phyloP scores from a whole-genome alignment of 2,797 vertebrate genomes.

The Fratercula arctica region DNA sequence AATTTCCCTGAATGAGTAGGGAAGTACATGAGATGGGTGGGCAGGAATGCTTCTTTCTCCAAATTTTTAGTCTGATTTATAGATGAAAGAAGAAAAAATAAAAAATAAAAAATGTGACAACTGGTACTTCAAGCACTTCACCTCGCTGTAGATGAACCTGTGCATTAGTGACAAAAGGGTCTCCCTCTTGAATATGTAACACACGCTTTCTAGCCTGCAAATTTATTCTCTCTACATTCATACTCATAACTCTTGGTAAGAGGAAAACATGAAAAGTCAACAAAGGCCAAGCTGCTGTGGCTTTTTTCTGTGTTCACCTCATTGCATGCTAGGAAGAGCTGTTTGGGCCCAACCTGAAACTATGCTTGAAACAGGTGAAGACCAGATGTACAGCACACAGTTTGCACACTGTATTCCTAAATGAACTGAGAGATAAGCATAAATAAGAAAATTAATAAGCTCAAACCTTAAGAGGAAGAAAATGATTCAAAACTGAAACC shows the following conservation, averaged over 20 bases:
- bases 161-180: background rate
- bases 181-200: background rate
- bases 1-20: background rate
- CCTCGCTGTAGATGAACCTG: background rate
- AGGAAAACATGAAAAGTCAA: rapidly evolving
- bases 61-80: background rate
- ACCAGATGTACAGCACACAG: background rate
- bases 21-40: background rate
- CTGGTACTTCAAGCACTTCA: background rate
- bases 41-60: background rate
- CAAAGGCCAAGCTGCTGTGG: background rate
- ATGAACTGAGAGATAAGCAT: background rate
- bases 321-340: background rate
- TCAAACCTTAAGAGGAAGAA: background rate
- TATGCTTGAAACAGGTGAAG: background rate
- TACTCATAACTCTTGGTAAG: background rate
- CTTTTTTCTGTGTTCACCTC: background rate
- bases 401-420: background rate
- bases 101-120: background rate
- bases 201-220: background rate
- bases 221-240: background rate
- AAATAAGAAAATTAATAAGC: background rate
- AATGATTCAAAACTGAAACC: background rate
- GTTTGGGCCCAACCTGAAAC: background rate
- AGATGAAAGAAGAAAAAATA: background rate